Conservation (phyloP, 2,113 vertebrate genomes). For the Phaetusa simplex region DNA sequence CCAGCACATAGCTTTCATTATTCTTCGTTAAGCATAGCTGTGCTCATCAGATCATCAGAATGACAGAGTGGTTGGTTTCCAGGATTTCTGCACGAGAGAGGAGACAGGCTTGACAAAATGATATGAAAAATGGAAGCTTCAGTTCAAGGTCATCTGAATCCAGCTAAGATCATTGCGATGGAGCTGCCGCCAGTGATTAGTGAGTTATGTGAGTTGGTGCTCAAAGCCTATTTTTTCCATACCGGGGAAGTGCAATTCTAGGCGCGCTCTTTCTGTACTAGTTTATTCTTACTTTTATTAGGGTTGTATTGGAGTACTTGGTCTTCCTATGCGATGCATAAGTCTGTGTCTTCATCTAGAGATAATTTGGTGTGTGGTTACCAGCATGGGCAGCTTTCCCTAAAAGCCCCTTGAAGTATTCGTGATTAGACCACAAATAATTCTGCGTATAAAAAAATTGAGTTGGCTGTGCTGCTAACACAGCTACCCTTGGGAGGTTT, state of each 20-base stretch:
- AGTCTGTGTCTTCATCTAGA: neutral
- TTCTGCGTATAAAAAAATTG: neutral
- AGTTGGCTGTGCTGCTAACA: neutral
- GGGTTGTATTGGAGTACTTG: neutral
- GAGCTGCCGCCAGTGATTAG: neutral
- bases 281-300: neutral
- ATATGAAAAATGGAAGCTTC: neutral
- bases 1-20: neutral
- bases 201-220: neutral
- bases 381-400: neutral
- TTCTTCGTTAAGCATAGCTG: neutral
- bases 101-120: neutral
- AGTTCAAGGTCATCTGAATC: neutral
- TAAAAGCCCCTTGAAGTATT: neutral
- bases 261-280: neutral
- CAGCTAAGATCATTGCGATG: neutral
- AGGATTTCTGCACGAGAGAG: neutral
- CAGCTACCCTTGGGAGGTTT: neutral
- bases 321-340: neutral
- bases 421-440: neutral
- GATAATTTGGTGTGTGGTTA: neutral
- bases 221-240: neutral
- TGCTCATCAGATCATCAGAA: neutral
- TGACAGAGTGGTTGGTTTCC: neutral
- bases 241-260: neutral